Evolutionary conservation across 2,113 vertebrate genomes (phyloP).

Genomic region (Aldabrachelys gigantea): DNA sequence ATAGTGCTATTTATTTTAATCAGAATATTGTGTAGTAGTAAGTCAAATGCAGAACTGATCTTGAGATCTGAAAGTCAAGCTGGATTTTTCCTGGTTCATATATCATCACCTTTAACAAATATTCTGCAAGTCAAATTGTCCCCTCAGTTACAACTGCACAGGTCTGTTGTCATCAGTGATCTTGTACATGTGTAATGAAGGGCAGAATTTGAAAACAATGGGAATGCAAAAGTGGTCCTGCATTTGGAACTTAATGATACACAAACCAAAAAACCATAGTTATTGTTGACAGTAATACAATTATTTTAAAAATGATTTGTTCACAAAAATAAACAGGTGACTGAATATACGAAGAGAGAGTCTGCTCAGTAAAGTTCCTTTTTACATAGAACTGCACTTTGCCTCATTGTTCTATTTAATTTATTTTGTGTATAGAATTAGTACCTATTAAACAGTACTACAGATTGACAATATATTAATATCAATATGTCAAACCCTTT

Average conservation of each 20-base stretch:
- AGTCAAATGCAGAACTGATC: not conserved
- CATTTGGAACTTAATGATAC: not conserved
- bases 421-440: not conserved
- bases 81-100: not conserved
- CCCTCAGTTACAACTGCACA: not conserved
- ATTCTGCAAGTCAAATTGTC: not conserved
- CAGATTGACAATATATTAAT: not conserved
- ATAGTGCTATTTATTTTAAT: not conserved
- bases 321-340: not conserved
- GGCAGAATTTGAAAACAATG: not conserved
- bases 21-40: not conserved
- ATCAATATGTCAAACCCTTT: not conserved
- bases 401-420: not conserved
- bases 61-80: not conserved
- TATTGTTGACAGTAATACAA: not conserved
- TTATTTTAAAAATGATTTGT: not conserved
- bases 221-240: not conserved
- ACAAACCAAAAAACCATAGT: rapidly evolving
- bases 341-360: not conserved
- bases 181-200: rapidly evolving
- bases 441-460: not conserved
- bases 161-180: not conserved
- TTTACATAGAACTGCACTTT: not conserved
- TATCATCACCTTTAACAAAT: not conserved
- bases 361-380: not conserved